Percentiles rank a stretch among this genome's conserved stretches.
Conservation (phyloP, 2,113 vertebrate genomes). For the Hippolais icterina region DNA sequence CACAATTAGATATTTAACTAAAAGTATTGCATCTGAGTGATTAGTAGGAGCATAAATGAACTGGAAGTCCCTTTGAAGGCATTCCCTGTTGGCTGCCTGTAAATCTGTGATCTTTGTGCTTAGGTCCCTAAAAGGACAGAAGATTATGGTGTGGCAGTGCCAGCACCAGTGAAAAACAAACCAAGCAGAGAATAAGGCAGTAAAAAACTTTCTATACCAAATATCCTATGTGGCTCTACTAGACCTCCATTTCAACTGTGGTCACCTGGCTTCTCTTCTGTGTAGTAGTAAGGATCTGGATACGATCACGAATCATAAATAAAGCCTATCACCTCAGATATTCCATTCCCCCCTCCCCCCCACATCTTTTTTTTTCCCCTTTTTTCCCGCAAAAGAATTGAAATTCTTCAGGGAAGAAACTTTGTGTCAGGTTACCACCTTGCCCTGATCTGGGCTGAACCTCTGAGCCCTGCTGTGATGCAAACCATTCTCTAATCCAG, state of each 20-base stretch:
- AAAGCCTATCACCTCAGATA: neutral
- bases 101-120: neutral
- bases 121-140: neutral
- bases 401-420: neutral
- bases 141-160: neutral
- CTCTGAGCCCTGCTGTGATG: neutral
- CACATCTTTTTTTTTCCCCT: rapidly evolving
- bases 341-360: rapidly evolving
- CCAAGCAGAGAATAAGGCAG: neutral
- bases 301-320: neutral
- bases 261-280: neutral
- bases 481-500: neutral
- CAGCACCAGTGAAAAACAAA: neutral
- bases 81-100: neutral
- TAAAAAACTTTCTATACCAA: neutral
- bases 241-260: neutral
- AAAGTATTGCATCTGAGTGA: neutral
- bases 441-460: neutral
- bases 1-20: neutral
- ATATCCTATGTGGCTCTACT: neutral
- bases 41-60: neutral
- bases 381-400: neutral
- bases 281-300: neutral
- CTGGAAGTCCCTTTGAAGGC: neutral
- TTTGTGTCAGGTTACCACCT: no score